Percentiles rank a stretch among this genome's conserved stretches.
Conservation (phyloP, 2,113 vertebrate genomes). For the Ceyx cyanopectus region DNA sequence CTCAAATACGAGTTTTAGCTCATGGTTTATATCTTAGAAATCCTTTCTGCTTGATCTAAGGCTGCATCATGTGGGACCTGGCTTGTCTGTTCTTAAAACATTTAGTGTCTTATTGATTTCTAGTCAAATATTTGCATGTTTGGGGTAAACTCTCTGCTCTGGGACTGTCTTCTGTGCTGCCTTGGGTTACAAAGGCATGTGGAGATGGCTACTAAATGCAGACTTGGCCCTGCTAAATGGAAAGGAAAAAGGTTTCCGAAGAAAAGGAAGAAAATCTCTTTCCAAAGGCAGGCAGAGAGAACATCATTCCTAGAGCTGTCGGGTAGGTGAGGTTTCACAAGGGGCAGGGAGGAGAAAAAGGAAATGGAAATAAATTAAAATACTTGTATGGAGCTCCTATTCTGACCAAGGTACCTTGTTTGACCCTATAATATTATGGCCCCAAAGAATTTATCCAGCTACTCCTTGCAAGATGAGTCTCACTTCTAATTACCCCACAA, state of each 20-base stretch:
- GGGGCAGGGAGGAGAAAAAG: neutral
- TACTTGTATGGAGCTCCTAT: neutral
- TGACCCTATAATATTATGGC: neutral
- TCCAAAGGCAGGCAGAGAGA: neutral
- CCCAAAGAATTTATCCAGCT: neutral
- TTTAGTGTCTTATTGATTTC: neutral
- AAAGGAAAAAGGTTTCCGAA: neutral
- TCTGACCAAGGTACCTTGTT: neutral
- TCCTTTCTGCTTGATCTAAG: neutral
- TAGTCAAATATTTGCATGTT: neutral
- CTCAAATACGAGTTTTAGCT: neutral
- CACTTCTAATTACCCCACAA: neutral
- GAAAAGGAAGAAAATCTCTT: neutral
- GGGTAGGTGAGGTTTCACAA: neutral
- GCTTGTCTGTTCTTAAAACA: neutral
- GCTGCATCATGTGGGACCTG: neutral
- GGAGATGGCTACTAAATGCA: neutral
- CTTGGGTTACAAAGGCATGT: neutral
- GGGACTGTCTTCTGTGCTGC: neutral
- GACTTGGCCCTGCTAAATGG: neutral
- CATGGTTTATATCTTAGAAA: neutral
- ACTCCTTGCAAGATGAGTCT: neutral
- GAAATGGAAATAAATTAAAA: neutral
- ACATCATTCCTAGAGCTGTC: neutral
- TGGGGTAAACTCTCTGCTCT: neutral